Base-by-base conservation (phyloP, 2,888 invertebrate species). In the Cephus rjabovi region DNA sequence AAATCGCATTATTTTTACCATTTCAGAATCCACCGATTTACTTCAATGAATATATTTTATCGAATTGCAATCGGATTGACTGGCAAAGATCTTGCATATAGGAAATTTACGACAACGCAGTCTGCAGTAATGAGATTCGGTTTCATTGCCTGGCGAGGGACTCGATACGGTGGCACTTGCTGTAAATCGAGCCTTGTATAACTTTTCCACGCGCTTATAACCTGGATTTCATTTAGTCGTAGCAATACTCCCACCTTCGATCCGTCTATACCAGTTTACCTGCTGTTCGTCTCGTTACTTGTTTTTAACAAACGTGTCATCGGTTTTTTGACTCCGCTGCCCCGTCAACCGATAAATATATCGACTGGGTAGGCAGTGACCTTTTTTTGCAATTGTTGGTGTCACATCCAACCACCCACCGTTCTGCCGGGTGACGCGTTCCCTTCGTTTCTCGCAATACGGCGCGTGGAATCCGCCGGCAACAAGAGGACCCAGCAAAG, bases 351-450 rank as follows among this genome's bases (percentile, higher is more conserved):
- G 23, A 56, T 23, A 23, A 56, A 56, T 56, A 56, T 56, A 56
- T 56, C 23, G 23, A 56, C 23, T 56, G 23, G 56, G 2, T 9
- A 56, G 56, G 9, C 56, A 23, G 56, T 23, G 23, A 23, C 23
- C 56, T 9, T 56, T 56, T 56, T 56, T 56, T 56, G 56, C 56
- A 9, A 56, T 56, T 56, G 56, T 23, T 56, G 56, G 23, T 56
- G 56, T 56, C 56, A 56, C 73, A 73, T 56, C 68, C 75, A 75
- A 35, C 71, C 56, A 56, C 71, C 34, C 71, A 34, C 71, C 1
- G 30, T 31, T 34, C 71, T 12, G 71, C 31, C 31, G 71, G 30
- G 31, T 71, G 15, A 34, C 71, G 12, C 71, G 71, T 12, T 31
- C 71, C 34, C 71, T 31, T 23, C 23, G 30, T 34, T 71, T 71